Evolutionary conservation across 1,140 invertebrate genomes (phyloP).

Genomic region (Coelopa frigida): DNA sequence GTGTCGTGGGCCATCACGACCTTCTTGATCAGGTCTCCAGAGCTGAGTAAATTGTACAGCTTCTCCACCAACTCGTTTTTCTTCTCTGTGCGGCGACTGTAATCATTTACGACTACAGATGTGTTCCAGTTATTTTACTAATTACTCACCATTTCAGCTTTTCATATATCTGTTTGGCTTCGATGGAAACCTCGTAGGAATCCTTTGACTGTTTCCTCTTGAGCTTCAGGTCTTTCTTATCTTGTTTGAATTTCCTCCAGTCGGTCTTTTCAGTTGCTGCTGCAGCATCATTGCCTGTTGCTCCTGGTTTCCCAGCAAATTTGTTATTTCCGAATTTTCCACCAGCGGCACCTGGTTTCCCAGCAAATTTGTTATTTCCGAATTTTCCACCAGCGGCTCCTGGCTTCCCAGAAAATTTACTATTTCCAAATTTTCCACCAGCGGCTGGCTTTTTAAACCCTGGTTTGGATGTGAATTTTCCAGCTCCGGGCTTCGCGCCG

Average conservation of each 20-base stretch:
- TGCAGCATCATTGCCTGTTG: background rate
- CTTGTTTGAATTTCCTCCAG: conserved; percentile 66
- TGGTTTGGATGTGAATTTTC: background rate
- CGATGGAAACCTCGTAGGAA: conserved; percentile 60
- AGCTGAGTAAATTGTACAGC: conserved; percentile 59
- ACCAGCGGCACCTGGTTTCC: background rate
- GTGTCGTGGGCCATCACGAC: conserved; percentile 81
- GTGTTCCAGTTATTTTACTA: conserved; percentile 16
- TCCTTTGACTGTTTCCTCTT: conserved; percentile 53
- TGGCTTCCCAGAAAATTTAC: conserved; percentile 7
- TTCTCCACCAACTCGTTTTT: conserved; percentile 62
- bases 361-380: conserved; percentile 8
- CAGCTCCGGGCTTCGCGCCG: background rate
- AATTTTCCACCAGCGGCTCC: conserved; percentile 3
- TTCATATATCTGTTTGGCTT: conserved; percentile 72
- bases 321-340: background rate
- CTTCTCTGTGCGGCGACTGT: conserved; percentile 49
- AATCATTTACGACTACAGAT: conserved; percentile 2
- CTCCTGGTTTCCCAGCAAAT: conserved; percentile 6
- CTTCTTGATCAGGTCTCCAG: conserved; percentile 61
- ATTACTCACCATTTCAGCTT: conserved; percentile 55
- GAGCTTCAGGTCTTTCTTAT: conserved; percentile 60
- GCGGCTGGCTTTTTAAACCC: background rate
- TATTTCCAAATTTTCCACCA: conserved; percentile 6
- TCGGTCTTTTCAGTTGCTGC: conserved; percentile 49